Base-by-base conservation (phyloP, 2,888 invertebrate genomes). In the Diarsia dahlii region DNA sequence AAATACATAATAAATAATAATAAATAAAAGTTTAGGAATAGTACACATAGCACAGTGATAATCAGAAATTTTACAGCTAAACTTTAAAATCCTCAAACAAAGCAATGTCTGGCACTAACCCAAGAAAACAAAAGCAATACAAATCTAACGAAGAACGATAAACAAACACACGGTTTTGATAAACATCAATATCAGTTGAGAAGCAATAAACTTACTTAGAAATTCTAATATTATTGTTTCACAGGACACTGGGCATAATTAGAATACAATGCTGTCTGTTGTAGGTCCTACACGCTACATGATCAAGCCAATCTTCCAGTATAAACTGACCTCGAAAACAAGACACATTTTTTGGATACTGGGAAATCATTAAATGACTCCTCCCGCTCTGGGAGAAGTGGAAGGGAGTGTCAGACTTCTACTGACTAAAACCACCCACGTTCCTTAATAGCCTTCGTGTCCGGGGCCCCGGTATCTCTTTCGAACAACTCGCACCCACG, bases 211-310 rank as follows among this genome's bases (percentile, higher is more conserved):
- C 10, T 74, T 66, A 84, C 76, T 72, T 66, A 54, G 76, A 84
- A 84, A 66, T 83, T 63, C 48, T 65, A 71, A 84, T 80, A 63
- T 72, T 76, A 80, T 84, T 82, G 81, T 82, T 76, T 65, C 52
- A 81, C 62, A 60, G 52, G 50, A 66, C 62, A 68, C 56, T 56
- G 56, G 9, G 18, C 46, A 23, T 71, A 71, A 84, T 86, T 83
- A 83, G 74, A 84, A 85, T 85, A 87, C 87, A 87, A 85, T 85
- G 74, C 78, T 23, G 62, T 28, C 52, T 68, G 54, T 13, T 50
- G 74, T 46, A 52, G n/a, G 23, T 46, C 39, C 8, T 39, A 63
- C 6, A 20, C 2, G 5, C n/a, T n/a, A 50, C 3, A 45, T 50
- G 34, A 15, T 23, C 9, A 48, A 50, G 28, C 4, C n/a, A n/a